Conservation (phyloP, 2,888 invertebrate species). For the Hetaerina titia region DNA sequence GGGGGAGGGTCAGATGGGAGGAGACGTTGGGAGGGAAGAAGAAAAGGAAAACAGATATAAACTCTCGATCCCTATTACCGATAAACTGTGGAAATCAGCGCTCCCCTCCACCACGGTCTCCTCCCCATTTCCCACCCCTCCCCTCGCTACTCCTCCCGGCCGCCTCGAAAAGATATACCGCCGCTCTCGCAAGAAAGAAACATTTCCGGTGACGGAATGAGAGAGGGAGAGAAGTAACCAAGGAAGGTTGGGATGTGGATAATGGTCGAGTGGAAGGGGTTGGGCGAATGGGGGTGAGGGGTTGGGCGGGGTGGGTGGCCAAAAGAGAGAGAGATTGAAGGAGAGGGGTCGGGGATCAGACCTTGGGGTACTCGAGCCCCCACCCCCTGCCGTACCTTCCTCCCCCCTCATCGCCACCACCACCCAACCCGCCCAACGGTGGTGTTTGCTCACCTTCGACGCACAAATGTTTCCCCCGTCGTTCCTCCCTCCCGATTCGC, state of each 20-base stretch:
- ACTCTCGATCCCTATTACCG: slow-evolving; percentile 60
- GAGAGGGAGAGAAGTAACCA: background rate
- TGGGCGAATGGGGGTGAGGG: background rate
- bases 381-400: background rate
- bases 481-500: too few species aligned
- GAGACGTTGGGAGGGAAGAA: background rate
- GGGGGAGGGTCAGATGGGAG: background rate
- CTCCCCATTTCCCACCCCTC: background rate
- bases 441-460: background rate
- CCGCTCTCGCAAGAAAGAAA: slow-evolving; percentile 58
- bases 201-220: slow-evolving; percentile 61
- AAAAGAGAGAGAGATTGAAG: background rate
- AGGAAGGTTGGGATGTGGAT: background rate
- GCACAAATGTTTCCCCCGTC: background rate
- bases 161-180: slow-evolving; percentile 43
- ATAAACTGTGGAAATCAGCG: slow-evolving; percentile 60
- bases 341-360: background rate
- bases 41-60: slow-evolving; percentile 12
- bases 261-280: background rate
- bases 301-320: background rate
- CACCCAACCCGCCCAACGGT: background rate
- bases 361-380: background rate
- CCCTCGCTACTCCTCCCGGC: background rate
- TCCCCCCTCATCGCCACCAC: background rate
- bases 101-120: background rate